A percentile compares a stretch with the other conserved stretches of the same genome.
Conservation (phyloP, 35 echinoderm and acorn worm genomes). For the Chiridota heheva region DNA sequence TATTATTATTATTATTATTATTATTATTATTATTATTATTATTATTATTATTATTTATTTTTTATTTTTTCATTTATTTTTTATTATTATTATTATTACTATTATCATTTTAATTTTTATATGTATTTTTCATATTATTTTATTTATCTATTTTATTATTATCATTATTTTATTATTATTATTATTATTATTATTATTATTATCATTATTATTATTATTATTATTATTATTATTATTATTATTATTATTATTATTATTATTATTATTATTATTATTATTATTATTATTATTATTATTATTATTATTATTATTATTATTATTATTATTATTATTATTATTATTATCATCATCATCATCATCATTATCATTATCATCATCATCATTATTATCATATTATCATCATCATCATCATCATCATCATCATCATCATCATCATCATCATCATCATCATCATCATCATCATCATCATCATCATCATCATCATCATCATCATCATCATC, state of each 20-base stretch:
- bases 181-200: not conserved
- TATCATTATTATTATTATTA: not conserved
- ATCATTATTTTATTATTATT: not conserved
- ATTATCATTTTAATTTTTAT: too few species aligned
- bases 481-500: slow-evolving; percentile 4
- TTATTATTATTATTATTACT: too few species aligned
- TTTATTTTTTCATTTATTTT: too few species aligned
- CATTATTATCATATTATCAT: too few species aligned
- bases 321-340: not conserved
- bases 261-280: not conserved
- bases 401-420: slow-evolving; percentile 5
- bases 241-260: not conserved
- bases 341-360: not conserved
- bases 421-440: slow-evolving; percentile 5
- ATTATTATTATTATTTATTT: too few species aligned
- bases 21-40: not conserved
- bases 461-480: slow-evolving; percentile 5
- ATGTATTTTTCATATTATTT: not conserved
- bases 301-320: not conserved
- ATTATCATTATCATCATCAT: not conserved
- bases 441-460: slow-evolving; percentile 5
- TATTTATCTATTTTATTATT: not conserved
- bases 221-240: not conserved
- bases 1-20: not conserved
- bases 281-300: not conserved